phyloP scores from a whole-genome alignment of 92 coral and sea anemone genomes.

The Umimayanthus chanpuru region DNA sequence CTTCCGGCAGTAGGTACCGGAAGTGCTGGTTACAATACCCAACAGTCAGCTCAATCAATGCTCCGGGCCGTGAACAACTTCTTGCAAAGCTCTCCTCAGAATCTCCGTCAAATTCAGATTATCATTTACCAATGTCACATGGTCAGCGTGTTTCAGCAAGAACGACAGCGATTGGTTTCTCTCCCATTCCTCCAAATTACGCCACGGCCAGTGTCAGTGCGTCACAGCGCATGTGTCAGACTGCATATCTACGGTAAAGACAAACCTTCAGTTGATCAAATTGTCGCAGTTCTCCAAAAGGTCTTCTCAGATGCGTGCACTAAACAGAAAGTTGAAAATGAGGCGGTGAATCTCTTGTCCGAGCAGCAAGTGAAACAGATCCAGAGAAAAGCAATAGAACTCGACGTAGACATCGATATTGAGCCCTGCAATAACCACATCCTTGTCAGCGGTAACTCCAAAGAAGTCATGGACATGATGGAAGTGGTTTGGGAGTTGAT shows the following conservation, averaged over 20 bases:
- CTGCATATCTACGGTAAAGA: constrained; percentile 31
- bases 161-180: constrained; percentile 30
- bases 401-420: constrained; percentile 62
- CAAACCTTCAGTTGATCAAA: constrained; percentile 16
- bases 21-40: constrained; percentile 40
- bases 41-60: constrained; percentile 56
- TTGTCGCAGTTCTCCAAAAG: constrained; percentile 26
- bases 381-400: constrained; percentile 50
- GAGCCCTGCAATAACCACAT: constrained; percentile 54
- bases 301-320: constrained; percentile 56
- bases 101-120: constrained; percentile 54
- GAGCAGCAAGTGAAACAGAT: constrained; percentile 45
- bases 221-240: constrained; percentile 10
- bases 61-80: constrained; percentile 58
- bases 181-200: background rate
- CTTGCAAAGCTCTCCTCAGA: constrained; percentile 29
- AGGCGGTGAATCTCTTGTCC: constrained; percentile 52
- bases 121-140: constrained; percentile 60
- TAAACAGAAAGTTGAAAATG: constrained; percentile 53
- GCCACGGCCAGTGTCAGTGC: background rate
- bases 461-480: constrained; percentile 58
- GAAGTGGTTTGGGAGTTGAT: constrained; percentile 67
- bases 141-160: constrained; percentile 58
- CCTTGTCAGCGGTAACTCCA: constrained; percentile 67
- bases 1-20: constrained; percentile 80